Evolutionary conservation across 2,888 invertebrate genomes (phyloP).

Genomic region (Pyrrhopygopsis socrates): DNA sequence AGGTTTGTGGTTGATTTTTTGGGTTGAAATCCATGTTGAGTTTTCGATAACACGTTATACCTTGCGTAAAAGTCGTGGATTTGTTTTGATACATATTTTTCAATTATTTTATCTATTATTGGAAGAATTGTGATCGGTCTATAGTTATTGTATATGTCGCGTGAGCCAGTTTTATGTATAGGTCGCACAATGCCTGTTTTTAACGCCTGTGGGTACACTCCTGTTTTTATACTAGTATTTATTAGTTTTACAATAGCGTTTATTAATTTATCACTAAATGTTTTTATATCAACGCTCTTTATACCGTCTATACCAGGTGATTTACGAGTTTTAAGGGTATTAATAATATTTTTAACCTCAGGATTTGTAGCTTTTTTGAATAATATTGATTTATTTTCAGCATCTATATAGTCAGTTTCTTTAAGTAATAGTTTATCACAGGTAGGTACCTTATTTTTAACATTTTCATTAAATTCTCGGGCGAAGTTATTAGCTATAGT

Average conservation of each 20-base stretch:
- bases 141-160: conserved; percentile 43
- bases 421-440: neutral
- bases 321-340: neutral
- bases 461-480: conserved; percentile 13
- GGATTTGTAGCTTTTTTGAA: neutral
- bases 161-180: conserved; percentile 57
- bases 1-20: conserved; percentile 75
- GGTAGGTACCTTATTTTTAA: conserved; percentile 31
- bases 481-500: conserved; percentile 48
- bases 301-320: conserved; percentile 50
- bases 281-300: conserved; percentile 45
- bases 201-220: conserved; percentile 45
- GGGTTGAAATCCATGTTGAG: neutral
- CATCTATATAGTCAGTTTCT: neutral
- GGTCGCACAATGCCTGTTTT: conserved; percentile 67
- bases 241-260: conserved; percentile 50
- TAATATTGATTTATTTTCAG: neutral
- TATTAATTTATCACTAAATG: conserved; percentile 13
- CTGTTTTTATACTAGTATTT: conserved; percentile 32
- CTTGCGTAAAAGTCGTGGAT: conserved; percentile 40
- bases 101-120: conserved; percentile 50
- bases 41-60: conserved; percentile 8
- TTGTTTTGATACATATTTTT: conserved; percentile 50
- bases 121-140: conserved; percentile 71
- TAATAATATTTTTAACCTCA: neutral